Evolutionary conservation across 2,888 invertebrate species (phyloP).

Genomic region (Apodemia duryi): DNA sequence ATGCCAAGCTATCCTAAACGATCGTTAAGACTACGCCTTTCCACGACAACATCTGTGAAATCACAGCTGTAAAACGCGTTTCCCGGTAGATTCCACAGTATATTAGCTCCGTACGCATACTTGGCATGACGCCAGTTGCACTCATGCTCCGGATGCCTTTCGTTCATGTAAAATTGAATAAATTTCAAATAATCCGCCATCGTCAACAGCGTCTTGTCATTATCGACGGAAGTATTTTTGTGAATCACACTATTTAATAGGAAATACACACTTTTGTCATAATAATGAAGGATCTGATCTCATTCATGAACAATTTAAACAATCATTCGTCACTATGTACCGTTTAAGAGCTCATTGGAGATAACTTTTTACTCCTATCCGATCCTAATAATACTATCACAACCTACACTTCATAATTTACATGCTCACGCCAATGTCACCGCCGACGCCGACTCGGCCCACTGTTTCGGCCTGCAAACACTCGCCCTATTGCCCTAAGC

Average conservation of each 20-base stretch:
- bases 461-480: too few species aligned
- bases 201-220: slow-evolving; percentile 17
- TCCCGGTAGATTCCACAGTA: slow-evolving; percentile 51
- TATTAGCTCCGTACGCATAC: slow-evolving; percentile 49
- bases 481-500: too few species aligned
- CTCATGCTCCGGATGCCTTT: slow-evolving; percentile 52
- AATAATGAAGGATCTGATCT: background rate
- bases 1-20: slow-evolving; percentile 37
- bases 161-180: slow-evolving; percentile 38
- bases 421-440: too few species aligned
- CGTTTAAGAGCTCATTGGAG: too few species aligned
- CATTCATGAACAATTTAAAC: background rate
- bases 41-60: slow-evolving; percentile 40
- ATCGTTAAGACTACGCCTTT: slow-evolving; percentile 39
- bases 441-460: too few species aligned
- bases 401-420: too few species aligned
- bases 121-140: slow-evolving; percentile 58
- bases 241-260: background rate
- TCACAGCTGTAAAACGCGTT: slow-evolving; percentile 46
- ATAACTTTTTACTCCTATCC: too few species aligned
- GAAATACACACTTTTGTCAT: background rate
- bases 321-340: too few species aligned
- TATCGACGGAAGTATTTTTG: slow-evolving; percentile 7
- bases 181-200: slow-evolving; percentile 24
- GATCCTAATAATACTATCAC: too few species aligned